Conservation (phyloP, 1,140 invertebrate species). For the Batillaria attramentaria region DNA sequence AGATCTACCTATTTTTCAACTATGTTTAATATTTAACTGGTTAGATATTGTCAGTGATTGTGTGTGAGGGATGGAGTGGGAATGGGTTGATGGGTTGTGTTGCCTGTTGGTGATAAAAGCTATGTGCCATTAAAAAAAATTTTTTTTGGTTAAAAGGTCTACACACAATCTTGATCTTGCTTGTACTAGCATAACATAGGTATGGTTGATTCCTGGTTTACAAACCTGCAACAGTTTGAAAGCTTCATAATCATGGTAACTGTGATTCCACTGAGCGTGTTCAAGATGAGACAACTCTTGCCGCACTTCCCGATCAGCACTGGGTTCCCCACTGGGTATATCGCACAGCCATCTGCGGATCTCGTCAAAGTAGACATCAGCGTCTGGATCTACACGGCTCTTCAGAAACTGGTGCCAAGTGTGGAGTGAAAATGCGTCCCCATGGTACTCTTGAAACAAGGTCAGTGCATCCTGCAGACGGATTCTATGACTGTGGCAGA, state of each 20-base stretch:
- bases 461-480: constrained; percentile 57
- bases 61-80: no score
- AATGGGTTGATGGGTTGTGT: no score
- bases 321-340: constrained; percentile 43
- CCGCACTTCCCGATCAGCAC: constrained; percentile 52
- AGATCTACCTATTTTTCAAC: no score
- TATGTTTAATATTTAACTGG: no score
- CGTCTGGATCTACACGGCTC: constrained; percentile 45
- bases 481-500: constrained; percentile 48
- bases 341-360: constrained; percentile 61
- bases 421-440: constrained; percentile 60
- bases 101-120: no score
- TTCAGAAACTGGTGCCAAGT: constrained; percentile 63
- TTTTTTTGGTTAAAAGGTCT: no score
- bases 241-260: constrained; percentile 37
- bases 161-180: no score
- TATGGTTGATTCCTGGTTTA: no score
- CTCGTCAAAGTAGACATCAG: constrained; percentile 66
- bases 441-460: constrained; percentile 64
- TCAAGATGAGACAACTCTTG: constrained; percentile 50
- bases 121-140: no score
- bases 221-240: constrained; percentile 43
- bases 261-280: constrained; percentile 37
- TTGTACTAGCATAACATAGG: no score
- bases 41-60: no score